Evolutionary conservation across 1,140 invertebrate genomes (phyloP), one percentile per base, ranked within the genome.

Genomic region (Bombus ignitus): DNA sequence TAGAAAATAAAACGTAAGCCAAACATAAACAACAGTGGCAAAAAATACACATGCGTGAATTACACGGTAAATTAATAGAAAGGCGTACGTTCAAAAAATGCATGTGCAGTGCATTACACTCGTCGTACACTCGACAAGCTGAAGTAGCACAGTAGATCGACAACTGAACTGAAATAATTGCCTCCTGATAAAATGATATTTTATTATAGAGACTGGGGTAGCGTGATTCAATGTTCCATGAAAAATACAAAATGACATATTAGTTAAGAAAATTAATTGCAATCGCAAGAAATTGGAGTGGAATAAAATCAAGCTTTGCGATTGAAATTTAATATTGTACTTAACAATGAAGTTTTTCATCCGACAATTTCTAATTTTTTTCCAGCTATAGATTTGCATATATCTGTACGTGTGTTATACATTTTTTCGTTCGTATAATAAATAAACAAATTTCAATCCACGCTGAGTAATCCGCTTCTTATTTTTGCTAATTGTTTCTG

Each of bases 51-150:
- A 13, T 15, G 25, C 22, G 28, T 10, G 37, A 39, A 9, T 18
- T 3, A 35, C 32, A 37, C 6, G 8, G 2, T 22, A 8, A 22
- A 53, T 18, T 8, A 47, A 15, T 47, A 8, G 6, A 53, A 53
- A 53, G 5, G 18, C 47, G 18, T 53, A 53, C 47, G 47, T 53
- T 53, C 5, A 3, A 8, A 22, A 22, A 53, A 8, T 53, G 18
- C 18, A 22, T 0, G 47, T 22, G 18, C 18, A 2, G 0, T 3
- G 1, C 6, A 0, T 1, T n/a, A n/a, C 59, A 9, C 25, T 62
- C 59, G 28, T n/a, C 10, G 28, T 28, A 62, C 59, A 4, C 59
- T 28, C 28, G 25, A 59, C 9, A 3, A 6, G 28, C 28, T n/a
- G 12, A 62, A n/a, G 22, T 5, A n/a, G 9, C 12, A 13, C 28